Base-by-base conservation (phyloP, 53 echinoderm and acorn worm species). In the Holothuria leucospilota region DNA sequence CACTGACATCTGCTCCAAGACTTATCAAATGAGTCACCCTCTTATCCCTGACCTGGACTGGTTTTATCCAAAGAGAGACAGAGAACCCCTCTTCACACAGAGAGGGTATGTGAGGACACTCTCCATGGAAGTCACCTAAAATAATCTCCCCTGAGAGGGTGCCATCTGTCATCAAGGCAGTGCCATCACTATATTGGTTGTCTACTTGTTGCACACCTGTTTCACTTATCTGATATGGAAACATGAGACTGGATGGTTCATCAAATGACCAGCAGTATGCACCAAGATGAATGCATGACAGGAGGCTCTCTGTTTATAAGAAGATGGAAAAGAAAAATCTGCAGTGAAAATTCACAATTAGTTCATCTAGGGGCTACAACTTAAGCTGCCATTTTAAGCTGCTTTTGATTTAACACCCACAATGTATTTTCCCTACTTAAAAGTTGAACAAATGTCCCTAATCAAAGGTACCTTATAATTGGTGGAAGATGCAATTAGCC, bases 211-310 rank as follows among this genome's bases (percentile, higher is more conserved):
- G 5, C 10, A 80, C 72, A 2, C 94, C 94, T 1, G 87, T 68
- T 23, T 88, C 34, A 27, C 90, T 87, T 11, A 65, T 27, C 21
- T 74, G 34, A 73, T 88, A 92, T 10, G 71, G 92, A 30, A 88
- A 56, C 27, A 80, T 62, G 5, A 92, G 83, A 13, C 21, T 63
- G 11, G 82, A 49, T 1, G 92, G 88, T 39, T 60, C 81, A 56
- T 98, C 93, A 89, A 98, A 98, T 23, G 93, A 82, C 95, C 93
- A 95, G 71, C 93, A 95, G 69, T 78, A 73, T 64, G 75, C 88
- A 12, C 90, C 96, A 62, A 59, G 52, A 20, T 53, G 58, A 30
- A 73, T 87, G 30, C 92, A 93, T 8, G 61, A 80, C 30, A 80
- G 21, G 6, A 51, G 20, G 29, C 80, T 80, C 60, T 90, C 90